Evolutionary conservation across 2,888 invertebrate species (phyloP), one percentile per base, ranked within the genome.

Genomic region (Drepanosiphum platanoidis): DNA sequence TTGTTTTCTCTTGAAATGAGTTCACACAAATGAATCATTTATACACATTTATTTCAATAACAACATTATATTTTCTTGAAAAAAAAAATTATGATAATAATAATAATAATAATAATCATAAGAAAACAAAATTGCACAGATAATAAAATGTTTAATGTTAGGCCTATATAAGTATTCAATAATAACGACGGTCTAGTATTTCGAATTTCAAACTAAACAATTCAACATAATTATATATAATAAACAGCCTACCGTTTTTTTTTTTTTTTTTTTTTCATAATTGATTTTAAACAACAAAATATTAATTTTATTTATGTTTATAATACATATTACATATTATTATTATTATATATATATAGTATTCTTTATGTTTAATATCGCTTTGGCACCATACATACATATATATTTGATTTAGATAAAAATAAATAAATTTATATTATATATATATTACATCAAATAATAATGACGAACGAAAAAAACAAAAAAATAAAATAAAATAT

Each of bases 1-100:
- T n/a, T n/a, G n/a, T n/a, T n/a, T n/a, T n/a, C n/a, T n/a, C n/a
- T n/a, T n/a, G 58, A 77, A 77, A 77, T 64, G 39, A 77, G 61
- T 77, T 64, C 61, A 77, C 64, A 77, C 77, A 61, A 64, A 64
- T 27, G 70, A 58, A 81, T 71, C 18, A 71, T 81, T 81, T 81
- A 70, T 71, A 71, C n/a, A 71, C 42, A 82, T 82, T 74, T 74
- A 74, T 83, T 83, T 83, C 66, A 83, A 83, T 66, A 82, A 82
- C 72, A 83, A 83, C 83, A 83, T 83, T 83, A 83, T 83, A 83
- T 75, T 66, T 46, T 83, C 42, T 74, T 66, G 34, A 27, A 75
- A 82, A 64, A 82, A 66, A 15, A 70, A 34, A n/a, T n/a, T n/a
- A n/a, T n/a, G n/a, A n/a, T n/a, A n/a, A n/a, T n/a, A n/a, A n/a